Conservation (phyloP, 1,140 invertebrate genomes). For the Anoplophora glabripennis region DNA sequence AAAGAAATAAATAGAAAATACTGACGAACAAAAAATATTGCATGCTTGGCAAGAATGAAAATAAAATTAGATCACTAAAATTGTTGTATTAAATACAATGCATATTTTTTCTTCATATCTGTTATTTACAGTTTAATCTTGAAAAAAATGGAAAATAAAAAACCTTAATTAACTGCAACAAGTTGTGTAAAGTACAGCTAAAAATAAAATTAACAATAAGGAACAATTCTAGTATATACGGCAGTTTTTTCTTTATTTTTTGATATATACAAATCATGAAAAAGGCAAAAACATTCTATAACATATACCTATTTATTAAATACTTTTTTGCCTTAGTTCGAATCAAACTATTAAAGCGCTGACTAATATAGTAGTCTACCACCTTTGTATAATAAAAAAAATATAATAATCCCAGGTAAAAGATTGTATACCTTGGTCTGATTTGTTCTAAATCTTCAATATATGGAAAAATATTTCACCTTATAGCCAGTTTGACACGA, state of each 20-base stretch:
- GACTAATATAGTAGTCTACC: constrained; percentile 2
- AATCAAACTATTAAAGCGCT: neutral
- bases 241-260: neutral
- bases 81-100: constrained; percentile 3
- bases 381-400: neutral
- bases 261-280: constrained; percentile 6
- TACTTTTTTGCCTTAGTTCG: too few species aligned
- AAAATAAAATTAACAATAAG: constrained; percentile 3
- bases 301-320: neutral
- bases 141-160: constrained; percentile 2
- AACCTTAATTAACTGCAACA: neutral
- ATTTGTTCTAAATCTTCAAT: neutral
- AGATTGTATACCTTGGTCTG: neutral
- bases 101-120: neutral
- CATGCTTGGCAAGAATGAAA: constrained; percentile 7
- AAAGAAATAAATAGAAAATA: constrained; percentile 10
- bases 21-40: neutral
- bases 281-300: neutral
- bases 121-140: neutral
- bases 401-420: neutral
- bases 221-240: neutral
- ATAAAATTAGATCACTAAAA: too few species aligned
- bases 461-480: neutral
- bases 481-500: too few species aligned
- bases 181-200: neutral